Percentiles rank a stretch among this genome's conserved stretches.
These are phyloP conservation scores for Pangasius krempfi DNA, from an alignment of 2,797 vertebrate species.

Conservation along the genomic window DNA sequence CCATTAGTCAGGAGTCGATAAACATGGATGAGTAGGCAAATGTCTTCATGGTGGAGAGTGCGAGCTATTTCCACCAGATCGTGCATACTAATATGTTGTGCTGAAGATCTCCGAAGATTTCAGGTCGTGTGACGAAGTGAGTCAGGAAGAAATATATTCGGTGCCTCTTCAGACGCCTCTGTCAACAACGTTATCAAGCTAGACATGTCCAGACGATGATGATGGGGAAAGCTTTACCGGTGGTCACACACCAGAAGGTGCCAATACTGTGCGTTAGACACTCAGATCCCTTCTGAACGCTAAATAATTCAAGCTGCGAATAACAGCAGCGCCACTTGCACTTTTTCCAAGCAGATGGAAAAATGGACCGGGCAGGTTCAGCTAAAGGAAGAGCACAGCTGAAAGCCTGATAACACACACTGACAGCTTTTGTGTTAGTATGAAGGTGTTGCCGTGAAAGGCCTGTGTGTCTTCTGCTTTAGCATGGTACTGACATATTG, in stretches of 20 bases:
- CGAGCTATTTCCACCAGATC: slow-evolving; percentile 6
- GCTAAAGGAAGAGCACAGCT: slow-evolving; percentile 19
- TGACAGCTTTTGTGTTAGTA: background rate
- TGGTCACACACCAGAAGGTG: background rate
- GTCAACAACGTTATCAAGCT: background rate
- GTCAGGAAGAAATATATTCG: background rate
- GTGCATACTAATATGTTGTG: slow-evolving; percentile 29
- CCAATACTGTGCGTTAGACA: slow-evolving; percentile 17
- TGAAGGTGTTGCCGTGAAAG: background rate
- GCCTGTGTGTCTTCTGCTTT: background rate
- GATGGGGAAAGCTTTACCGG: background rate
- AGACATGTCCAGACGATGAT: background rate
- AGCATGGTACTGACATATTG: background rate
- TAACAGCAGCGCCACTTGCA: slow-evolving; percentile 49
- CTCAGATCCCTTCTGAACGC: slow-evolving; percentile 46
- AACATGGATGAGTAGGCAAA: background rate
- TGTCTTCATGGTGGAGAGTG: background rate
- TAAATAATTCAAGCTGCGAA: slow-evolving; percentile 61
- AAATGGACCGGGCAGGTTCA: slow-evolving; percentile 5
- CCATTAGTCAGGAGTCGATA: slow-evolving; percentile 30
- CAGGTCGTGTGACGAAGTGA: background rate
- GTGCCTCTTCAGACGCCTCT: background rate
- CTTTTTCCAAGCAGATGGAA: slow-evolving; percentile 40
- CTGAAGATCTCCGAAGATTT: slow-evolving; percentile 36
- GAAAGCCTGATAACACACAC: slow-evolving; percentile 32